phyloP scores from a whole-genome alignment of 1,140 invertebrate genomes.

The Fragariocoptes setiger region DNA sequence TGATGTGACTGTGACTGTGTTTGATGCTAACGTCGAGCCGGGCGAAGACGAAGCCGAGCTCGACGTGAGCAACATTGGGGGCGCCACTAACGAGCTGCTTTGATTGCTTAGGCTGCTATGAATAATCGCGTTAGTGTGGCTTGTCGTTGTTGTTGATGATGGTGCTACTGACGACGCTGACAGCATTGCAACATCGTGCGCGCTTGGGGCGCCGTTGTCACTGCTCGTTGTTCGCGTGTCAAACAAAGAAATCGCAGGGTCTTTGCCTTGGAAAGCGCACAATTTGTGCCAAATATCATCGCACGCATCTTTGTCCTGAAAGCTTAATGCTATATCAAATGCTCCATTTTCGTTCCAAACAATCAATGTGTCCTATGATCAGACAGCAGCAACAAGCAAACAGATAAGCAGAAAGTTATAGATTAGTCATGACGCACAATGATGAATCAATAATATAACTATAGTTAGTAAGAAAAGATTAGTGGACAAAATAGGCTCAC shows the following conservation, averaged over 20 bases:
- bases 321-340: conserved; percentile 90
- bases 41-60: no score
- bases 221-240: neutral
- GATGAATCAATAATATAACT: conserved; percentile 1
- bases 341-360: conserved; percentile 99
- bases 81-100: no score
- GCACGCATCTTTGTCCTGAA: conserved; percentile 65
- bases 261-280: neutral
- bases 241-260: neutral
- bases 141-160: no score
- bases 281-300: neutral
- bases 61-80: no score
- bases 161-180: no score
- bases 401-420: neutral
- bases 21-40: neutral
- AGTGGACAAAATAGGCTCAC: conserved; percentile 17
- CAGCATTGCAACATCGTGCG: neutral
- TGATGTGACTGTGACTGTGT: neutral
- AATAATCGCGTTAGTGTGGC: neutral
- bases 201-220: neutral
- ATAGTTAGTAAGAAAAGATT: neutral
- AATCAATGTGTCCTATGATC: conserved; percentile 67
- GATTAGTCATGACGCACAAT: neutral
- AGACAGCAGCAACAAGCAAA: conserved; percentile 26
- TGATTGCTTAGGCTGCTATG: no score